These are phyloP conservation scores for Thereuonema tuberculata DNA, from an alignment of 1,140 invertebrate species.

Conservation along the genomic window DNA sequence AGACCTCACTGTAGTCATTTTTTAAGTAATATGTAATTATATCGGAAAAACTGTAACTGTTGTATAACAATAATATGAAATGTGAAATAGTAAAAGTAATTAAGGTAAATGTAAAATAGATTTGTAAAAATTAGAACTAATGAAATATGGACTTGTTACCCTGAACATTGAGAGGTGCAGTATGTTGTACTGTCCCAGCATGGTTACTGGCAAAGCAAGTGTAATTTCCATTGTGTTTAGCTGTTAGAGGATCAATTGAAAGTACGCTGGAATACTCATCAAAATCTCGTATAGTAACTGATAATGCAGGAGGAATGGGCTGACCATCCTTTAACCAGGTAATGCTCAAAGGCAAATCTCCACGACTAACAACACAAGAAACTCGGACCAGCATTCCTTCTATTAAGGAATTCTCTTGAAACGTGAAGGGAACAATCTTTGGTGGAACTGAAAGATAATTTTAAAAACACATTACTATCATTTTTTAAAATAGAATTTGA, in stretches of 20 bases:
- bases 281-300: constrained; percentile 32
- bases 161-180: neutral
- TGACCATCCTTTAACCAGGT: constrained; percentile 56
- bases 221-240: constrained; percentile 59
- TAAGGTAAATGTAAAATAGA: too few relatives aligned
- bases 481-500: too few relatives aligned
- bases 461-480: neutral
- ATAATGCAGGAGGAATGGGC: constrained; percentile 31
- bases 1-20: too few relatives aligned
- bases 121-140: too few relatives aligned
- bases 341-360: too few relatives aligned
- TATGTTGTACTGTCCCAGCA: constrained; percentile 40
- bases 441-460: neutral
- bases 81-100: too few relatives aligned
- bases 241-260: constrained; percentile 29
- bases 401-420: neutral
- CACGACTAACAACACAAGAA: too few relatives aligned
- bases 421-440: too few relatives aligned
- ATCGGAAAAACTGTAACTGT: too few relatives aligned
- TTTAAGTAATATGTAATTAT: too few relatives aligned
- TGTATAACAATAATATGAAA: too few relatives aligned
- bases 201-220: constrained; percentile 63
- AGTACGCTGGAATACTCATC: constrained; percentile 24
- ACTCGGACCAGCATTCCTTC: neutral
- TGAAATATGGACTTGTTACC: too few relatives aligned